A percentile compares a stretch with the other conserved stretches of the same genome.
Evolutionary conservation across 2,797 vertebrate genomes (phyloP).

Genomic region (Eulemur coronatus): DNA sequence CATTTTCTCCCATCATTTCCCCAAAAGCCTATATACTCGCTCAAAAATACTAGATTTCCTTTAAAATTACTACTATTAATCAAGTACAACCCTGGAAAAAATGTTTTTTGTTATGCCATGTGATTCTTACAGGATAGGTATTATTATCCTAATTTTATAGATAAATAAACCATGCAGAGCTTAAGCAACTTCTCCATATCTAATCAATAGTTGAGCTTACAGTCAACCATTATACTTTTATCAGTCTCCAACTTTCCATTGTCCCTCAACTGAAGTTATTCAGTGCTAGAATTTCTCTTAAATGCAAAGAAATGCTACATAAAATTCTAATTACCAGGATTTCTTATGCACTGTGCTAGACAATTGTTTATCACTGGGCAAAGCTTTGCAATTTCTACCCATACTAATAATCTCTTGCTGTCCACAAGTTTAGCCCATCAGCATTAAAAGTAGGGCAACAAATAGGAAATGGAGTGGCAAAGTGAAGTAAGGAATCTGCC

Average conservation of each 20-base stretch:
- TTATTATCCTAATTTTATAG: background rate
- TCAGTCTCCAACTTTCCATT: background rate
- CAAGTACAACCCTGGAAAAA: background rate
- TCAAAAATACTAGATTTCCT: background rate
- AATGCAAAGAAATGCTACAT: background rate
- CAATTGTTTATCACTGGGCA: background rate
- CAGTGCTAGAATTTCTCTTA: background rate
- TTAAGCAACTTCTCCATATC: background rate
- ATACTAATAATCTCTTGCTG: background rate
- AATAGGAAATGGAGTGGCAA: background rate
- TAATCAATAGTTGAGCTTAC: background rate
- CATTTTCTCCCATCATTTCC: background rate
- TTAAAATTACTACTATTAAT: conserved; percentile 5
- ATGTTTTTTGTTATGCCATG: background rate
- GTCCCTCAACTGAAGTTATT: background rate
- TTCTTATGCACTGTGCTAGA: background rate
- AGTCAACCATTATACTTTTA: background rate
- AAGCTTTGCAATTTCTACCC: background rate
- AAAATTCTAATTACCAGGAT: background rate
- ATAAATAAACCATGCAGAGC: background rate
- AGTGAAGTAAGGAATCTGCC: background rate
- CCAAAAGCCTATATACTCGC: background rate
- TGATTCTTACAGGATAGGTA: background rate
- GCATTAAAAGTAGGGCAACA: too few relatives aligned
- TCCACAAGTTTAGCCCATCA: background rate